phyloP scores from a whole-genome alignment of 2,888 invertebrate species.

The Dioctria rufipes region DNA sequence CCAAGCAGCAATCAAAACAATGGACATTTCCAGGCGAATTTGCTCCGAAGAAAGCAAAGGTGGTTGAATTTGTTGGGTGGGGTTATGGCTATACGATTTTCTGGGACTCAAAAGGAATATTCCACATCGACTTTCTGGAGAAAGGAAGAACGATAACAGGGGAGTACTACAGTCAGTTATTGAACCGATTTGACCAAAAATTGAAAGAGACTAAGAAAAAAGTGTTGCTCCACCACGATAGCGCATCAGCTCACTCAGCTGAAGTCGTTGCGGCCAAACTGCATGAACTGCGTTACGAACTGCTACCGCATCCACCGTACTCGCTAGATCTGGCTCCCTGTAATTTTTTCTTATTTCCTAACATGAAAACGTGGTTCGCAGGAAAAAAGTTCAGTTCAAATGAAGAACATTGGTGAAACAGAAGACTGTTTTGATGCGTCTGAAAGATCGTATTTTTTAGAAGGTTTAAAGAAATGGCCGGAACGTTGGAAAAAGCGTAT shows the following conservation, averaged over 20 bases:
- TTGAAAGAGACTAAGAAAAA: background rate
- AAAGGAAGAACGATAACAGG: background rate
- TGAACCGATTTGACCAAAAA: background rate
- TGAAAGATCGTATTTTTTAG: background rate
- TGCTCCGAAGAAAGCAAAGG: too few species aligned
- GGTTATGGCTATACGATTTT: background rate
- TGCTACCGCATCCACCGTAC: background rate
- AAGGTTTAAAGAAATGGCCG: background rate
- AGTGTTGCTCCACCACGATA: background rate
- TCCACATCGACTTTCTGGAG: background rate
- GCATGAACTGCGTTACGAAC: background rate
- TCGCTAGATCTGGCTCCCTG: too few species aligned
- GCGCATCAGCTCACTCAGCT: background rate
- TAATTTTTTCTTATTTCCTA: background rate
- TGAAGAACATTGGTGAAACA: background rate
- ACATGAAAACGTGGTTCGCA: background rate
- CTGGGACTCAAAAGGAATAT: background rate
- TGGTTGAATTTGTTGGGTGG: too few species aligned
- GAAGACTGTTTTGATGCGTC: background rate
- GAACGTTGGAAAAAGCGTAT: background rate
- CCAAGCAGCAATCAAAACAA: too few species aligned
- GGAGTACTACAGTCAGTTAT: background rate
- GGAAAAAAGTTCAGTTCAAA: background rate
- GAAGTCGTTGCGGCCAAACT: background rate
- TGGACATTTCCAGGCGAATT: too few species aligned